phyloP scores from a whole-genome alignment of 1,140 invertebrate genomes.

The Helicoverpa zea region DNA sequence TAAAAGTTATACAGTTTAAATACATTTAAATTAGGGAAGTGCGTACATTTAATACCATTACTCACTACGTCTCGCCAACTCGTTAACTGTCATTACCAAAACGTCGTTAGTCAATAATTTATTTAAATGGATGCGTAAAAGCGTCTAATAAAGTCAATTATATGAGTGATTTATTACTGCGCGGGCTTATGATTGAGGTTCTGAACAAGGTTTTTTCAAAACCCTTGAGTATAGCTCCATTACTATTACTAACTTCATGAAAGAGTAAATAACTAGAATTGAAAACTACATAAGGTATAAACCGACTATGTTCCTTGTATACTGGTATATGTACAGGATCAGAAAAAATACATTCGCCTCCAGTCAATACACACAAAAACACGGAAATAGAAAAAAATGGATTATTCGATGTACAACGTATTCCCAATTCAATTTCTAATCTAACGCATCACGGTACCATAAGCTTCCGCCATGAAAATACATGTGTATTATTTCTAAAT shows the following conservation, averaged over 20 bases:
- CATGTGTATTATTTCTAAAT: constrained; percentile 32
- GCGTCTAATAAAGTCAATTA: constrained; percentile 41
- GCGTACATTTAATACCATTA: constrained; percentile 11
- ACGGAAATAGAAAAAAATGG: background rate
- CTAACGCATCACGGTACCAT: background rate
- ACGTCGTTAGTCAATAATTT: constrained; percentile 44
- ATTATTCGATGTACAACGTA: background rate
- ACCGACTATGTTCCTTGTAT: too few species aligned
- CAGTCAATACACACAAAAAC: background rate
- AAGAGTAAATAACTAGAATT: background rate
- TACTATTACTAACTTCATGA: background rate
- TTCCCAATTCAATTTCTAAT: background rate
- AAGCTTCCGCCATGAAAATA: constrained; percentile 17
- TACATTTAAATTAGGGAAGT: background rate
- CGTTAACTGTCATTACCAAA: constrained; percentile 41
- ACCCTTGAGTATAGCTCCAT: too few species aligned
- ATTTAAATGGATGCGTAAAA: constrained; percentile 52
- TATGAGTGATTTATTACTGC: constrained; percentile 35
- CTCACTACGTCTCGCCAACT: constrained; percentile 33
- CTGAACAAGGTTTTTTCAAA: background rate
- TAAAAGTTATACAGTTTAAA: background rate
- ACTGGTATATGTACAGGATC: too few species aligned
- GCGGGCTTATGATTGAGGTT: background rate
- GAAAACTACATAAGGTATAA: background rate
- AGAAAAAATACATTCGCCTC: too few species aligned